Conservation (phyloP, 2,797 vertebrate species). For the Paguma larvata region DNA sequence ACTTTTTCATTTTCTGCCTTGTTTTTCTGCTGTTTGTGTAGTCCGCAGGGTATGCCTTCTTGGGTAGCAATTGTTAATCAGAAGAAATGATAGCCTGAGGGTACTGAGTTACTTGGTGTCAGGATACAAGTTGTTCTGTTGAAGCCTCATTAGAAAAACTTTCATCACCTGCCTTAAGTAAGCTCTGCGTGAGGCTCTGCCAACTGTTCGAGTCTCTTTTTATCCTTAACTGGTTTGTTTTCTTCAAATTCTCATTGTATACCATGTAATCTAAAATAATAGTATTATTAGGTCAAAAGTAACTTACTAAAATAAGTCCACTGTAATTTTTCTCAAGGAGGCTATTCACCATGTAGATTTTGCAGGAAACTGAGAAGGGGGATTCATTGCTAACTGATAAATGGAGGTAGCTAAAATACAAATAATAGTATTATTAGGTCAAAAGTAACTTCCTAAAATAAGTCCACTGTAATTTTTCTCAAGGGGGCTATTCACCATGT, state of each 20-base stretch:
- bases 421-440: not conserved
- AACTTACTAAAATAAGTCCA: constrained; percentile 20
- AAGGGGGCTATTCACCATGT: not conserved
- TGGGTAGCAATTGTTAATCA: constrained; percentile 52
- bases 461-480: not conserved
- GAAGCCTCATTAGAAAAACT: constrained; percentile 54
- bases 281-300: not conserved
- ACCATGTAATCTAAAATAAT: not conserved
- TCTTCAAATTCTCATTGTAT: constrained; percentile 17
- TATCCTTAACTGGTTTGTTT: constrained; percentile 47
- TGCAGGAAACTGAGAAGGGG: not conserved
- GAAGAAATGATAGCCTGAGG: constrained; percentile 50
- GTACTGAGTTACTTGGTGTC: not conserved
- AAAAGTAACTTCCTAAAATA: not conserved
- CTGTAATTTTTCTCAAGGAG: not conserved
- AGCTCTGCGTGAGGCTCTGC: not conserved
- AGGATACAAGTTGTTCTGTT: constrained; percentile 15
- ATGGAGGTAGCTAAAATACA: not conserved
- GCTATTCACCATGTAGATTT: not conserved
- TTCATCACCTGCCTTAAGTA: not conserved
- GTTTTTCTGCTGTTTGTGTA: constrained; percentile 67
- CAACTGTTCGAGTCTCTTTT: not conserved
- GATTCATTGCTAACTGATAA: constrained; percentile 3
- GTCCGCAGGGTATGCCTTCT: constrained; percentile 42
- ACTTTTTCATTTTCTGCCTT: constrained; percentile 49